Conservation (phyloP, 2,888 invertebrate species). For the Metallyticus violacea region DNA sequence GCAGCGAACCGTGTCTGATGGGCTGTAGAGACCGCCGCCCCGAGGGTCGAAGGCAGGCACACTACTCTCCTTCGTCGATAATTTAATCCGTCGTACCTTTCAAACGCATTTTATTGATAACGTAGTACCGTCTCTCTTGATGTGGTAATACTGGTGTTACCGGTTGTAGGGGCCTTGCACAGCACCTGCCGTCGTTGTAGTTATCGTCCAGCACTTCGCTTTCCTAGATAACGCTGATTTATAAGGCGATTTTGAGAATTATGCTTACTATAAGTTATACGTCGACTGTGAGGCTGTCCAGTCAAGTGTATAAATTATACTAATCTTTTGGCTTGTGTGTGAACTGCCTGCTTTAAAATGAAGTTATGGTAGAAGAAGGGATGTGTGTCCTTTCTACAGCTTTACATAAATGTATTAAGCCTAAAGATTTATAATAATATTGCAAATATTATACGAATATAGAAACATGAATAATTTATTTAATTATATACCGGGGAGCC, state of each 20-base stretch:
- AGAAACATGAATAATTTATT: too few relatives aligned
- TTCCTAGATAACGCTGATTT: neutral
- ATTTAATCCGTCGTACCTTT: neutral
- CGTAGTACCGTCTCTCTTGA: neutral
- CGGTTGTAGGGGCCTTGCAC: too few relatives aligned
- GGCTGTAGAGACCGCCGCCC: neutral
- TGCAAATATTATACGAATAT: too few relatives aligned
- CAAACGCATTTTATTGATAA: neutral
- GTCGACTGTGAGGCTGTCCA: neutral
- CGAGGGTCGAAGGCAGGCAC: neutral
- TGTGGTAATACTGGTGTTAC: neutral
- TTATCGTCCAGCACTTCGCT: neutral
- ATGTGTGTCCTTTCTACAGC: too few relatives aligned
- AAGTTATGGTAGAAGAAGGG: too few relatives aligned
- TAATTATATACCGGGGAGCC: too few relatives aligned
- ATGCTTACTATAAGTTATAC: neutral
- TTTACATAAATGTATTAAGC: too few relatives aligned
- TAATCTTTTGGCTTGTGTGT: neutral
- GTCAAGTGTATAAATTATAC: neutral
- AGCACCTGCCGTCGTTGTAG: neutral
- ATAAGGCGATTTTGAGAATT: neutral
- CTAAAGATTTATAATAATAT: too few relatives aligned
- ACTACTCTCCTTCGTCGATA: neutral
- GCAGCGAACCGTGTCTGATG: neutral
- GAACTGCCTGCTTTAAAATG: neutral